Conservation (phyloP, 1,140 invertebrate species). For the Leptinotarsa defecta region DNA sequence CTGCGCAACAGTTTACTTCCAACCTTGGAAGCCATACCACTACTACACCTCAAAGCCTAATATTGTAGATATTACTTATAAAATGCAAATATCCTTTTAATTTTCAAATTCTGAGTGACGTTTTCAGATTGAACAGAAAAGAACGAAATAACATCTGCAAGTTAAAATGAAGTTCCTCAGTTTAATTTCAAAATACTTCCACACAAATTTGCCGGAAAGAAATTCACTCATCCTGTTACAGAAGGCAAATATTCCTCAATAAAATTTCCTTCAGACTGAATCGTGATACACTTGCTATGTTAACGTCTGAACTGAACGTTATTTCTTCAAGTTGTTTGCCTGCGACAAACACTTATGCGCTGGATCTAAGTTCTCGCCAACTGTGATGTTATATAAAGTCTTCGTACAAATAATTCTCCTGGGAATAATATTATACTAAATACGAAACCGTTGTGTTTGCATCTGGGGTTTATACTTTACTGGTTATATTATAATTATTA, state of each 20-base stretch:
- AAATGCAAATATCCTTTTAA: too few species aligned
- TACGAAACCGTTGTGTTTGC: conserved; percentile 17
- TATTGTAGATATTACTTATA: too few species aligned
- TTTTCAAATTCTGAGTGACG: too few species aligned
- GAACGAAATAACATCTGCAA: too few species aligned
- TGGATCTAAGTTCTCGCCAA: conserved; percentile 20
- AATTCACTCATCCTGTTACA: neutral
- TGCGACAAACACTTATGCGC: conserved; percentile 22
- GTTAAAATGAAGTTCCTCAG: too few species aligned
- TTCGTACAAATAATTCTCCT: conserved; percentile 21
- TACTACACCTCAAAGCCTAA: too few species aligned
- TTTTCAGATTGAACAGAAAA: too few species aligned
- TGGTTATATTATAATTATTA: conserved; percentile 12
- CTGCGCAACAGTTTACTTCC: too few species aligned
- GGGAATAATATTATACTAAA: conserved; percentile 15
- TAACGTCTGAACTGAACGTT: conserved; percentile 16
- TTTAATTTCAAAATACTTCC: neutral
- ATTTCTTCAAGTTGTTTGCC: conserved; percentile 23
- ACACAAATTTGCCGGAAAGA: neutral
- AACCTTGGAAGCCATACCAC: too few species aligned
- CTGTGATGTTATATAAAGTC: conserved; percentile 26
- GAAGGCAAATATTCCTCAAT: neutral
- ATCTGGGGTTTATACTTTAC: conserved; percentile 19
- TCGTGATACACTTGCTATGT: conserved; percentile 21
- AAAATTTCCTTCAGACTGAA: conserved; percentile 4